phyloP scores from a whole-genome alignment of 2,888 invertebrate genomes.

The Therioaphis trifolii region DNA sequence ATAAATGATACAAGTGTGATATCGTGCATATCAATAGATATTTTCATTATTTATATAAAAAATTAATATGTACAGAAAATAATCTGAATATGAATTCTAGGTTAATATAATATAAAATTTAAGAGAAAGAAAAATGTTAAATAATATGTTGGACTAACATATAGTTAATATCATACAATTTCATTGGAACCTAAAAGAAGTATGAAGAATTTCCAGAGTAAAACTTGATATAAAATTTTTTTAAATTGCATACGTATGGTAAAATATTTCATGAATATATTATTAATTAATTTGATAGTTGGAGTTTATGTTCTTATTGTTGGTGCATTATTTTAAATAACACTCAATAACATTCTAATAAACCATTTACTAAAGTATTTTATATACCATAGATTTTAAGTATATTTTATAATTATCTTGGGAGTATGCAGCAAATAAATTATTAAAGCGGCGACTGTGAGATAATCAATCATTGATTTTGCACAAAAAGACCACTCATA shows the following conservation, averaged over 20 bases:
- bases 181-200: constrained; percentile 42
- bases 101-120: background rate
- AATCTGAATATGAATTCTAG: background rate
- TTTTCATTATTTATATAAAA: background rate
- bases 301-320: constrained; percentile 64
- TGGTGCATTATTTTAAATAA: constrained; percentile 16
- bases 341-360: too few relatives aligned
- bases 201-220: constrained; percentile 45
- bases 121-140: too few relatives aligned
- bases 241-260: constrained; percentile 59
- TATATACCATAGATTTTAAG: too few relatives aligned
- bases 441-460: constrained; percentile 51
- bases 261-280: constrained; percentile 26
- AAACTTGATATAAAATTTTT: constrained; percentile 55
- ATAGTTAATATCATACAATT: constrained; percentile 42
- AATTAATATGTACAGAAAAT: background rate
- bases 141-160: too few relatives aligned
- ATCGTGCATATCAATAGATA: background rate
- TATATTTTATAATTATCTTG: constrained; percentile 53
- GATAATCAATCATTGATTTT: constrained; percentile 31
- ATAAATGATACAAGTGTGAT: background rate
- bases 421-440: constrained; percentile 48
- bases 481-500: constrained; percentile 59
- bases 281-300: constrained; percentile 36
- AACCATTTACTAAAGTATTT: too few relatives aligned